Evolutionary conservation across 2,797 vertebrate species (phyloP).

Genomic region (Neosilurus hyrtlii): DNA sequence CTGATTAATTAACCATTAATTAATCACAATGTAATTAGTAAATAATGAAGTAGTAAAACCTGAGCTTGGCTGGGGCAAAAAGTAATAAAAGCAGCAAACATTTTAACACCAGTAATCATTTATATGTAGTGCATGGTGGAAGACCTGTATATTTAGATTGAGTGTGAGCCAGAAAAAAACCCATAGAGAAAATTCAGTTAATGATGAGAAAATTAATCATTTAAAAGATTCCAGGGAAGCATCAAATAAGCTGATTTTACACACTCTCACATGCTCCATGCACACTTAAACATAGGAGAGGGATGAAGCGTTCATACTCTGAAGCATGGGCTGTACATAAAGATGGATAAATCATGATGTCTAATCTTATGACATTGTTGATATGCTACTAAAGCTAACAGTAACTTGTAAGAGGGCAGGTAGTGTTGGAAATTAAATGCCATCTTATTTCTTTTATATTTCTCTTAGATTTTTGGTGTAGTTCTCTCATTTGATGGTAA

Average conservation of each 20-base stretch:
- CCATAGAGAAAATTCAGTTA: constrained; percentile 17
- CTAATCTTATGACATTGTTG: constrained; percentile 46
- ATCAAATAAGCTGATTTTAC: constrained; percentile 24
- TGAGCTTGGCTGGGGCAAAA: not conserved
- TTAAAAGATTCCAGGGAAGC: constrained; percentile 10
- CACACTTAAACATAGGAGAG: constrained; percentile 19
- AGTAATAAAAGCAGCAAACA: constrained; percentile 19
- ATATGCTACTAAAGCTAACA: constrained; percentile 42
- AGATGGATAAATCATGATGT: constrained; percentile 54
- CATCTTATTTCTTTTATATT: not conserved
- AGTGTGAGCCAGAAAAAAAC: constrained; percentile 26
- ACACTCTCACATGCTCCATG: not conserved
- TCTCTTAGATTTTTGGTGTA: not conserved
- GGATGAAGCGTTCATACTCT: constrained; percentile 27
- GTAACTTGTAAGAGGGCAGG: constrained; percentile 28
- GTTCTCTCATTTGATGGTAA: not conserved
- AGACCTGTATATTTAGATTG: constrained; percentile 29
- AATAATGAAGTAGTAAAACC: not conserved
- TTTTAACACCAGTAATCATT: constrained; percentile 30
- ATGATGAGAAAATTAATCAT: constrained; percentile 15
- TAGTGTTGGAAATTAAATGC: not conserved
- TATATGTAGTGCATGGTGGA: constrained; percentile 36
- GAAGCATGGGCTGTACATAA: constrained; percentile 49
- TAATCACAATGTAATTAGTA: not conserved
- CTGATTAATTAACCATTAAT: not conserved